Conservation (phyloP, 2,797 vertebrate species). For the Argya squamiceps region DNA sequence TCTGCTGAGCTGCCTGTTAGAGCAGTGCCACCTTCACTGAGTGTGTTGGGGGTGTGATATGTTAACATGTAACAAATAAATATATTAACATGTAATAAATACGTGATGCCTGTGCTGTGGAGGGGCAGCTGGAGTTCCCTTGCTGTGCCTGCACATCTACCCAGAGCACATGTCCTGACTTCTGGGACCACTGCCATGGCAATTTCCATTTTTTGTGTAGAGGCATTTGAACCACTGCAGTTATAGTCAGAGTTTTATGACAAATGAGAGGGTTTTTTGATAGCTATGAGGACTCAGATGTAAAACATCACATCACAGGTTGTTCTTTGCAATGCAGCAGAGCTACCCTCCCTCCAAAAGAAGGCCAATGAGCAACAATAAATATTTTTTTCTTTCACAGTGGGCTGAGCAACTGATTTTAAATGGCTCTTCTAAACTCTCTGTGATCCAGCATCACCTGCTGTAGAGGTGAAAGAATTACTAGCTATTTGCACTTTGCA, state of each 20-base stretch:
- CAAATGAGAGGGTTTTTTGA: background rate
- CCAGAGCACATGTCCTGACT: background rate
- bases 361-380: background rate
- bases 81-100: background rate
- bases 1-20: background rate
- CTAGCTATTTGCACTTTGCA: background rate
- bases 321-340: background rate
- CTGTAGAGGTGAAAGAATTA: background rate
- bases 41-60: background rate
- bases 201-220: background rate
- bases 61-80: background rate
- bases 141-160: background rate
- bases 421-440: background rate
- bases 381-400: conserved; percentile 29
- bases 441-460: background rate
- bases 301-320: background rate
- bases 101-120: fast-evolving
- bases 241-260: background rate
- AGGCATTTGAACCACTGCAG: background rate
- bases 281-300: background rate
- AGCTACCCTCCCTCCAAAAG: background rate
- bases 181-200: background rate
- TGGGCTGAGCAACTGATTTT: conserved; percentile 15
- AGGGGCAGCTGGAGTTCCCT: background rate
- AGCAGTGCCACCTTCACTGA: background rate